Base-by-base conservation (phyloP, 92 coral and sea anemone species). In the Phenganax stokvisi region DNA sequence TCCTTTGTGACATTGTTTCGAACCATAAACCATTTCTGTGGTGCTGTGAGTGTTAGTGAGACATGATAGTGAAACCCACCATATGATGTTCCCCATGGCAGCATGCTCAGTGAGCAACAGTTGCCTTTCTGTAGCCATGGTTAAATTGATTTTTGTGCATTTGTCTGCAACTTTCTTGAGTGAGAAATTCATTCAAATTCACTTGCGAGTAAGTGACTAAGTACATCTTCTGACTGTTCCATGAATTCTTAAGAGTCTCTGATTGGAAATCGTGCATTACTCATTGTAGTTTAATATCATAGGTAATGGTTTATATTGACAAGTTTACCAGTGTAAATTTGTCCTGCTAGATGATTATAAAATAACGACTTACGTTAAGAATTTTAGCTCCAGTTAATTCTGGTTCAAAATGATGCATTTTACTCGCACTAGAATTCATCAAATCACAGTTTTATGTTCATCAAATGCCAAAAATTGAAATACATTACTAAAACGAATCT, bases 21-120 rank as follows among this genome's bases (percentile, higher is more conserved):
- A 66, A 66, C 71, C 2, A 10, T 66, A 6, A 66, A 66, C 71
- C 71, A 73, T 30, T 73, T 73, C 62, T 73, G 51, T 16, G 77
- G 77, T 6, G 77, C 77, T 7, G 62, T 73, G 13, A 73, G 61
- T 16, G 8, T 69, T 3, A 73, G 20, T 15, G 77, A 73, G 0
- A 52, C 59, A 73, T 73, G 61, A 28, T 73, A 73, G 20, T 73
- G 77, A 5, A 73, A 15, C 0, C 77, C 77, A 12, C 20, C 20
- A 31, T 25, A 51, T 73, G 12, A 25, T 73, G 77, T 27, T 54
- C 61, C 20, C 51, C 60, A 8, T 51, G 61, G 10, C 77, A 73
- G 51, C 77, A 73, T 0, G 77, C 77, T 60, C 58, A 73, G 29
- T 73, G 77, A 73, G 28, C 54, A 7, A 56, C 59, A 3, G 51